phyloP scores from a whole-genome alignment of 2,797 vertebrate species.

The Harpagifer antarcticus region DNA sequence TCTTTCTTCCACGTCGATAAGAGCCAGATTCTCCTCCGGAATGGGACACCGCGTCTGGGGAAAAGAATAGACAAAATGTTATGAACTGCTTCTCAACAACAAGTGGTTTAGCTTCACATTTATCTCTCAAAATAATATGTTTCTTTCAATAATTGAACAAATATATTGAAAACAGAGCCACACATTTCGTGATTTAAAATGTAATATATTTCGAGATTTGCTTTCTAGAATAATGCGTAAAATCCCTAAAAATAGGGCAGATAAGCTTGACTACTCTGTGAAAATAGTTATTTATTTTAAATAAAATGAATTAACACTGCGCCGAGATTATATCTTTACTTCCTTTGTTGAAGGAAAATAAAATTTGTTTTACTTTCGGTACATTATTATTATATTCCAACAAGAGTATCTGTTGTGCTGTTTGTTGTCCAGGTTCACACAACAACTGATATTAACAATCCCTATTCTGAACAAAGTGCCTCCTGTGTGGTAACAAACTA shows the following conservation, averaged over 20 bases:
- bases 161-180: background rate
- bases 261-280: background rate
- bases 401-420: background rate
- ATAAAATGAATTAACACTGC: background rate
- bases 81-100: conserved; percentile 20
- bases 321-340: background rate
- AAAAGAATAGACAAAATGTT: conserved; percentile 4
- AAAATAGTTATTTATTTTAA: background rate
- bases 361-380: background rate
- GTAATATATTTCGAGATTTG: background rate
- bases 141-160: background rate
- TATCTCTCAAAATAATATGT: background rate
- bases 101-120: conserved; percentile 4
- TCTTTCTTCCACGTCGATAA: conserved; percentile 96
- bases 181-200: background rate
- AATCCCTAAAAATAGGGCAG: background rate
- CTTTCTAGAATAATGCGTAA: background rate
- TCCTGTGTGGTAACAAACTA: background rate
- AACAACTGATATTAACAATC: conserved; percentile 7
- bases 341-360: background rate
- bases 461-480: background rate
- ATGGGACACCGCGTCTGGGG: conserved; percentile 76
- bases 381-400: background rate
- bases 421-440: conserved; percentile 15
- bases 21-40: conserved; percentile 90